These are phyloP conservation scores for Hippocampus guttulatus DNA, from an alignment of 2,113 vertebrate genomes.

Conservation along the genomic window DNA sequence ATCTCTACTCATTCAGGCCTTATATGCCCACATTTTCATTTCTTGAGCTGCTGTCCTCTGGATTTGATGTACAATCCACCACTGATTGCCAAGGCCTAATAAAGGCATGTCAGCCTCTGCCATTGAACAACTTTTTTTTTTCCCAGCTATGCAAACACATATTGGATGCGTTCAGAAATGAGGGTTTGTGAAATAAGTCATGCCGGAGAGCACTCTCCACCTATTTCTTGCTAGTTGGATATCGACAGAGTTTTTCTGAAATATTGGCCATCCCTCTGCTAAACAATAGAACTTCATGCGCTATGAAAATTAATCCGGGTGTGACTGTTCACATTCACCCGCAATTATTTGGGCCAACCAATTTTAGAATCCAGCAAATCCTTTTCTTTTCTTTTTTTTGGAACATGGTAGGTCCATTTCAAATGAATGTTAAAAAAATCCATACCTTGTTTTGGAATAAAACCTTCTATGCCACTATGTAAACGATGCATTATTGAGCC, in stretches of 20 bases:
- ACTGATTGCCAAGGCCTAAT: conserved; percentile 28
- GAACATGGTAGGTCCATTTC: too few relatives aligned
- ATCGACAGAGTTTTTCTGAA: background rate
- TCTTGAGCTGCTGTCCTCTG: conserved; percentile 15
- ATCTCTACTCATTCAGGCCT: conserved; percentile 21
- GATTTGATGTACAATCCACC: conserved; percentile 24
- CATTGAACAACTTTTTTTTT: conserved; percentile 8
- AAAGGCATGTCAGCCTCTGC: background rate
- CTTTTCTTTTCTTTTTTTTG: too few relatives aligned
- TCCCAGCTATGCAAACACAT: background rate
- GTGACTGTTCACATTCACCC: too few relatives aligned
- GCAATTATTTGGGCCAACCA: too few relatives aligned
- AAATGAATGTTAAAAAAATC: too few relatives aligned
- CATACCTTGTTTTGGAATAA: too few relatives aligned
- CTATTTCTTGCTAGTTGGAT: background rate
- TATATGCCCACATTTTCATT: conserved; percentile 18
- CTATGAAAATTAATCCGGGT: too few relatives aligned
- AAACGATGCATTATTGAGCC: too few relatives aligned
- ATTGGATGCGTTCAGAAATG: conserved; percentile 8
- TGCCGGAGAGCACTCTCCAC: background rate
- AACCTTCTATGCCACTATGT: too few relatives aligned
- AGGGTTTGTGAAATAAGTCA: background rate
- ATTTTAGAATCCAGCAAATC: too few relatives aligned
- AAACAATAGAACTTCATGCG: too few relatives aligned
- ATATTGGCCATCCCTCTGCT: too few relatives aligned